A percentile compares a stretch with the other conserved stretches of the same genome.
phyloP scores from a whole-genome alignment of 2,113 vertebrate species.

The Notarius lentiginosus region DNA sequence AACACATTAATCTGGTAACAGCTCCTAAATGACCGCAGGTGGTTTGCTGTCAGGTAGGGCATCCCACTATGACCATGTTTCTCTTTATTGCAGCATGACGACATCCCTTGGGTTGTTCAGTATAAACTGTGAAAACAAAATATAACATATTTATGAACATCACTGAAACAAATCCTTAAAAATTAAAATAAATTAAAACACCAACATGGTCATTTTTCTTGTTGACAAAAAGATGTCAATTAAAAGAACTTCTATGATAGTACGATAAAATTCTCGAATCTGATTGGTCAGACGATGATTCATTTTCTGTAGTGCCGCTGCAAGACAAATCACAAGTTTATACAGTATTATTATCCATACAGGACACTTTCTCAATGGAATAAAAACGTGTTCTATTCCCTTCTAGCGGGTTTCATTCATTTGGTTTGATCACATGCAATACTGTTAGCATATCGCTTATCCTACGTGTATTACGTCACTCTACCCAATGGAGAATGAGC shows the following conservation, averaged over 20 bases:
- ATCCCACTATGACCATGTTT: background rate
- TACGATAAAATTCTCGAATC: background rate
- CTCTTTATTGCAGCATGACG: background rate
- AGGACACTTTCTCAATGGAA: too few relatives aligned
- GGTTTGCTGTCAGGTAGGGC: background rate
- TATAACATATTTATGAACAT: background rate
- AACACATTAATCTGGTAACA: background rate
- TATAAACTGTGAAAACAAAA: constrained; percentile 32
- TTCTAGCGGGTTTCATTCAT: too few relatives aligned
- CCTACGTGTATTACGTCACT: too few relatives aligned
- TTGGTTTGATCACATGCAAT: too few relatives aligned
- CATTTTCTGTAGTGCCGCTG: background rate
- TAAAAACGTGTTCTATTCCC: too few relatives aligned
- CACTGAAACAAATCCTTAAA: background rate
- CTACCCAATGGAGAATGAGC: too few relatives aligned
- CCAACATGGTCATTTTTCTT: background rate
- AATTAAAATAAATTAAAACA: background rate
- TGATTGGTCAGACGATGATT: background rate
- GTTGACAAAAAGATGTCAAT: background rate
- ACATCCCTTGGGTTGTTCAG: background rate
- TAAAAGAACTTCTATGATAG: background rate
- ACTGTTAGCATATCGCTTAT: too few relatives aligned
- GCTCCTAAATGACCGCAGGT: background rate
- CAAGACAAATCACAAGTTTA: background rate
- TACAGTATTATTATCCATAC: too few relatives aligned